phyloP scores from a whole-genome alignment of 2,888 invertebrate genomes.

The Protodeltote pygarga region DNA sequence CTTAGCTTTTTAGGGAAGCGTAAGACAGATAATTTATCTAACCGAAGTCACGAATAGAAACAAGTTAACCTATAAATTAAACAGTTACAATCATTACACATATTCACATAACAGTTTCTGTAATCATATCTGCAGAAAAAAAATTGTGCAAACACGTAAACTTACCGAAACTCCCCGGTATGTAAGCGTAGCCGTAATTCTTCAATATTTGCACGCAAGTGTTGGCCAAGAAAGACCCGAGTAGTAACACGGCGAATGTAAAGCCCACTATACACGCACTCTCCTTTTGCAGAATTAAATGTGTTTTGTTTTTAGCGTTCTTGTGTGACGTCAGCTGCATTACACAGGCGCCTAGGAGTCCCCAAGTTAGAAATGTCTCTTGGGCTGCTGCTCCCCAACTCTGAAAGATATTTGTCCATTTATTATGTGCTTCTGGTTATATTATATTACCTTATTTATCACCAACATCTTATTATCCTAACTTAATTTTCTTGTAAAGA shows the following conservation, averaged over 20 bases:
- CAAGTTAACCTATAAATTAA: no score
- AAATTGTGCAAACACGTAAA: conserved; percentile 29
- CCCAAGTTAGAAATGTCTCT: conserved; percentile 96
- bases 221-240: conserved; percentile 93
- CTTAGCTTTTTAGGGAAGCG: no score
- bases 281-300: conserved; percentile 77
- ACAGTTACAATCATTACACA: no score
- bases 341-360: conserved; percentile 92
- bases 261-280: conserved; percentile 83
- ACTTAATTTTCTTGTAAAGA: no score
- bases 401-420: no score
- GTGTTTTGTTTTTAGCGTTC: conserved; percentile 88
- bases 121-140: no score
- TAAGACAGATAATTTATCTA: no score
- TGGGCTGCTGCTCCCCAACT: conserved; percentile 96
- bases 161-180: conserved; percentile 95
- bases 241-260: conserved; percentile 91
- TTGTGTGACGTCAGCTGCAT: conserved; percentile 94
- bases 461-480: no score
- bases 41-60: no score
- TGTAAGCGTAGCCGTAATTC: conserved; percentile 91
- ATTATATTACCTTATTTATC: no score
- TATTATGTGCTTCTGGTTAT: no score
- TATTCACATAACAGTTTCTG: no score
- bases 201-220: conserved; percentile 93